Evolutionary conservation across 2,113 vertebrate species (phyloP).

Genomic region (Microtus pennsylvanicus): DNA sequence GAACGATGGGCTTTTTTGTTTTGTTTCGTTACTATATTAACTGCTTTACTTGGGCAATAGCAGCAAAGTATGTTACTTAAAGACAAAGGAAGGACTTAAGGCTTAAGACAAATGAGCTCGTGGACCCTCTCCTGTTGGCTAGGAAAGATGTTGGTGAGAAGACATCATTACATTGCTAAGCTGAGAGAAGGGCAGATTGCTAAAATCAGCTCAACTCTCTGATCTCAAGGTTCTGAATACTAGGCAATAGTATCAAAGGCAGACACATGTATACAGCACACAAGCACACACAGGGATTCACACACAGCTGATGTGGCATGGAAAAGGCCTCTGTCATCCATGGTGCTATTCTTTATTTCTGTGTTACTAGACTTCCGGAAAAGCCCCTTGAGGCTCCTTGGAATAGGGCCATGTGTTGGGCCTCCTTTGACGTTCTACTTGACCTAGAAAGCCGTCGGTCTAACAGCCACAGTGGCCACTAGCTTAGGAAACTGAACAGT

Average conservation of each 20-base stretch:
- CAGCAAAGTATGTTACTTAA: background rate
- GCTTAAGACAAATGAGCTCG: background rate
- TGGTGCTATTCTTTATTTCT: conserved; percentile 1
- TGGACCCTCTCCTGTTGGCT: background rate
- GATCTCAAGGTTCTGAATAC: background rate
- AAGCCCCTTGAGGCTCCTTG: background rate
- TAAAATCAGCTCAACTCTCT: background rate
- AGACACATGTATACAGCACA: accelerated
- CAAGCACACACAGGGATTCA: background rate
- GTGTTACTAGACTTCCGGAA: background rate
- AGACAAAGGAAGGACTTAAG: conserved; percentile 6
- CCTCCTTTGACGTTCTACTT: background rate
- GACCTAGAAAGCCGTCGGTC: background rate
- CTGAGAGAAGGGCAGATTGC: background rate
- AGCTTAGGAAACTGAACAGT: background rate
- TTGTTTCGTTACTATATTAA: background rate
- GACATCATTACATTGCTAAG: background rate
- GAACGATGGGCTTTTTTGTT: background rate
- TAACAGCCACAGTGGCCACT: background rate
- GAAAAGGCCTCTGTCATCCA: background rate
- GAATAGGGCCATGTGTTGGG: background rate
- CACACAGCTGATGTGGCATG: background rate
- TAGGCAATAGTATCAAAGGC: background rate
- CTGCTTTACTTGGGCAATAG: background rate
- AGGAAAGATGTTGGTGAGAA: background rate